phyloP scores from a whole-genome alignment of 2,797 vertebrate species.

The Synaphobranchus kaupii region DNA sequence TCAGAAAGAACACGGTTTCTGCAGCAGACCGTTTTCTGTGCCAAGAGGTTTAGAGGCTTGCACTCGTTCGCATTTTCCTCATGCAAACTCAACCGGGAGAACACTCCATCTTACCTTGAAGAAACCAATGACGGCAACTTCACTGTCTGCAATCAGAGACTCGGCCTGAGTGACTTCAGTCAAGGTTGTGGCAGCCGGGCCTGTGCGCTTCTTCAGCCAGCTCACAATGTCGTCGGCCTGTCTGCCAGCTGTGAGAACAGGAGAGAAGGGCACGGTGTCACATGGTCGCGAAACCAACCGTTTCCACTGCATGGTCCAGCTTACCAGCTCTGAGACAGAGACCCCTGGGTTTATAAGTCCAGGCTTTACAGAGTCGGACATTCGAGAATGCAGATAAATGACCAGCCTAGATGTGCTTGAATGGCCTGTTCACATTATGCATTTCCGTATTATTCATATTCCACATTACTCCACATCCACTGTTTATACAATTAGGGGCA shows the following conservation, averaged over 20 bases:
- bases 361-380: neutral
- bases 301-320: neutral
- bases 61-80: neutral
- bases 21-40: no score
- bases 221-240: slow-evolving; percentile 90
- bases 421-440: neutral
- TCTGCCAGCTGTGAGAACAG: slow-evolving; percentile 80
- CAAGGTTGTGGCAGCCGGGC: slow-evolving; percentile 81
- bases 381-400: no score
- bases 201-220: slow-evolving; percentile 96
- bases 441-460: neutral
- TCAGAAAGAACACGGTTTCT: no score
- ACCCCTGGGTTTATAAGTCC: neutral
- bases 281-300: neutral
- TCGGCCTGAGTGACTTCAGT: slow-evolving; percentile 71
- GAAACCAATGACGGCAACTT: slow-evolving; percentile 92
- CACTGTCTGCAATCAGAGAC: slow-evolving; percentile 81
- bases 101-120: slow-evolving; percentile 82
- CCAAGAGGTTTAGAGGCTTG: neutral
- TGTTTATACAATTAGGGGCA: neutral
- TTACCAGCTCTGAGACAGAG: neutral
- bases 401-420: neutral
- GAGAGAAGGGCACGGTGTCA: neutral
- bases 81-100: neutral
- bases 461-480: neutral